phyloP scores from a whole-genome alignment of 2,797 vertebrate genomes.

The Chelidonichthys spinosus region DNA sequence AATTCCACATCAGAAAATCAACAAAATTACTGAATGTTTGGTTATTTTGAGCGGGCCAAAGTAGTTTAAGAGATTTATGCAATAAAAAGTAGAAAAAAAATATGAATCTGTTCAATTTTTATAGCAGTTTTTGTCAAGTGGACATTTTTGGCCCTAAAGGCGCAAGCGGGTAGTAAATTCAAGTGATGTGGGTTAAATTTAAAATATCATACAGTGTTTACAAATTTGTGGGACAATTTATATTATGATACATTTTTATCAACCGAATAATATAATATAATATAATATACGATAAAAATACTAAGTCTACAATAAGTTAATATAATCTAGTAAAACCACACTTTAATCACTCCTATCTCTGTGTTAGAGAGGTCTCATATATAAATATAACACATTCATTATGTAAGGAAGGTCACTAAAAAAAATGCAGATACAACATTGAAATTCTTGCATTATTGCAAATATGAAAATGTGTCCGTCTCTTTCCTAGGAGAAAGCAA shows the following conservation, averaged over 20 bases:
- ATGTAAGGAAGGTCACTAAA: accelerated
- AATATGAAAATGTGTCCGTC: not conserved
- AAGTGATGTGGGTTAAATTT: too few relatives aligned
- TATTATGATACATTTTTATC: not conserved
- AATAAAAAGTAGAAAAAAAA: too few relatives aligned
- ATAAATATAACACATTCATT: not conserved
- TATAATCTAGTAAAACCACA: too few relatives aligned
- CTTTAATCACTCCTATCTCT: not conserved
- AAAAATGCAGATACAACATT: not conserved
- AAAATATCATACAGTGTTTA: too few relatives aligned
- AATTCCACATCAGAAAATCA: too few relatives aligned
- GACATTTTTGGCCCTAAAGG: too few relatives aligned
- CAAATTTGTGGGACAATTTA: not conserved
- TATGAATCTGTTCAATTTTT: too few relatives aligned
- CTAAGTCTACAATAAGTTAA: not conserved
- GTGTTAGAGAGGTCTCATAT: not conserved
- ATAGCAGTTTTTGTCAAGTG: too few relatives aligned
- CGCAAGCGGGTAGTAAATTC: too few relatives aligned
- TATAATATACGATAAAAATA: not conserved
- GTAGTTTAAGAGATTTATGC: too few relatives aligned
- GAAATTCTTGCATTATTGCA: not conserved
- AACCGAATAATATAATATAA: not conserved
- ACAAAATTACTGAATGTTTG: too few relatives aligned
- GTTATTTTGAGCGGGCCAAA: too few relatives aligned
- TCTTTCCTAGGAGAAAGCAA: slow-evolving; percentile 89